Evolutionary conservation across 2,797 vertebrate genomes (phyloP).

Genomic region (Limosa lapponica): DNA sequence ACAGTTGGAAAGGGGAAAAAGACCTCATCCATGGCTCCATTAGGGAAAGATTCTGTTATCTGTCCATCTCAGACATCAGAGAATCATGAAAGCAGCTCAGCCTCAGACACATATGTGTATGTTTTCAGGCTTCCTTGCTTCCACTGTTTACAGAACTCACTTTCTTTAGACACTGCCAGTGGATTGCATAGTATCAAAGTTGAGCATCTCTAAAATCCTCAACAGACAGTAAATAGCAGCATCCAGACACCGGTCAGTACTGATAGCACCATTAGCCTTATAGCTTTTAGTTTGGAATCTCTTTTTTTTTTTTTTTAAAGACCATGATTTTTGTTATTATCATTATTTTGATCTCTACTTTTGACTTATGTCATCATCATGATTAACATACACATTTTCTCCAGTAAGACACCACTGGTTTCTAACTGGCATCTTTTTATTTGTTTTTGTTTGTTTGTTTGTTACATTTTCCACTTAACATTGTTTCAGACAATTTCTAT

Average conservation of each 20-base stretch:
- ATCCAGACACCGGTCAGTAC: neutral
- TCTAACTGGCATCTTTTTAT: neutral
- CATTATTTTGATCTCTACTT: neutral
- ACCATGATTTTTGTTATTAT: neutral
- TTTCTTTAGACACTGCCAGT: neutral
- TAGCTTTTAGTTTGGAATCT: neutral
- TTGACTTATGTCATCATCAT: neutral
- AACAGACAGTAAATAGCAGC: neutral
- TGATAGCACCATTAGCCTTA: neutral
- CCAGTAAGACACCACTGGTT: neutral
- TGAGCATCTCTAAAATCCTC: neutral
- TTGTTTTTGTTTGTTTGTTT: neutral
- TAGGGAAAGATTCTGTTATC: neutral
- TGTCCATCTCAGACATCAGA: neutral
- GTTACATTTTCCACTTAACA: neutral
- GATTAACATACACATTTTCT: neutral
- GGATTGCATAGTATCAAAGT: neutral
- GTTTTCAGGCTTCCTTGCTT: neutral
- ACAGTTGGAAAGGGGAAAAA: neutral
- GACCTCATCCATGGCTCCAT: neutral
- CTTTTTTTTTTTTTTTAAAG: neutral
- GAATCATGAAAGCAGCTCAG: neutral
- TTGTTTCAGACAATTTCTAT: neutral
- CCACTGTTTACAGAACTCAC: neutral
- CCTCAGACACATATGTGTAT: neutral